Conservation (phyloP, 2,113 vertebrate genomes). For the Sakesphorus luctuosus region DNA sequence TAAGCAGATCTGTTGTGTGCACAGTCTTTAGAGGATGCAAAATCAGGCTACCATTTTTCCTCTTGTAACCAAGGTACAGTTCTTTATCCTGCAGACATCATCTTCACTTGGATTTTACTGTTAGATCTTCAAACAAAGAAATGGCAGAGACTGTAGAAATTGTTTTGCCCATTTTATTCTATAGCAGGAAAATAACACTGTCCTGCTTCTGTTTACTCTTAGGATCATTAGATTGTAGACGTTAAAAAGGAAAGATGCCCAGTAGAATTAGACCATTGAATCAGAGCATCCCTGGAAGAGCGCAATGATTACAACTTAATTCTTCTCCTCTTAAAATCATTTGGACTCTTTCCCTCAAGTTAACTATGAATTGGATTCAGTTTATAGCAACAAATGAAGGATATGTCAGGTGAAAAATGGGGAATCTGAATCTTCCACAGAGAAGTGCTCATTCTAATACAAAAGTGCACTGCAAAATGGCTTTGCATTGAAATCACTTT, state of each 20-base stretch:
- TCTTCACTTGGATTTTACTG: background rate
- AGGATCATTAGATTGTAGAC: background rate
- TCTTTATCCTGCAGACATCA: background rate
- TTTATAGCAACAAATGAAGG: background rate
- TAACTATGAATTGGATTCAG: background rate
- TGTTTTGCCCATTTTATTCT: background rate
- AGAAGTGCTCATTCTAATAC: background rate
- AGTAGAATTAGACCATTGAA: background rate
- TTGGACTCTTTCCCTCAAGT: background rate
- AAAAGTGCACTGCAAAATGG: background rate
- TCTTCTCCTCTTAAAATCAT: background rate
- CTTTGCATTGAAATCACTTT: conserved; percentile 3
- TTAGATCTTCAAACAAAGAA: background rate
- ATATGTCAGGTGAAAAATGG: background rate
- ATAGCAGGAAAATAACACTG: background rate
- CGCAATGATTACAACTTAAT: background rate
- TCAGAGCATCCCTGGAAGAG: background rate
- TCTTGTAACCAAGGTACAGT: background rate
- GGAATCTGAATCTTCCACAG: background rate
- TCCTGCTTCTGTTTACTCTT: background rate
- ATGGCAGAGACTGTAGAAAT: background rate
- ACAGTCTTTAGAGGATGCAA: background rate
- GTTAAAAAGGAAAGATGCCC: background rate
- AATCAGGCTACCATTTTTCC: background rate
- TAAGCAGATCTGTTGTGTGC: background rate